Evolutionary conservation across 2,797 vertebrate genomes (phyloP).

Genomic region (Staurois parvus): DNA sequence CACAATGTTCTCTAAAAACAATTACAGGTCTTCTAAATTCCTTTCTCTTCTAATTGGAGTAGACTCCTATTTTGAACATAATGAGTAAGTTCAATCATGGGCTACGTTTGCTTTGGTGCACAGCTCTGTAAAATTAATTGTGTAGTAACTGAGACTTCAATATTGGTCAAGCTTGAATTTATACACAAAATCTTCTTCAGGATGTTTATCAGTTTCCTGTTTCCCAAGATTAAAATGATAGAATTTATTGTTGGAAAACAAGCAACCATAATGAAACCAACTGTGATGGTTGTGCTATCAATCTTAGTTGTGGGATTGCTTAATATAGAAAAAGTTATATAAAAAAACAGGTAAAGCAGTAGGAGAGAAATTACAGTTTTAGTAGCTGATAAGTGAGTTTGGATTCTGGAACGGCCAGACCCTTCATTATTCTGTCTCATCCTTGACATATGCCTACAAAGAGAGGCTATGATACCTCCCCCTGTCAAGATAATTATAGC

Average conservation of each 20-base stretch:
- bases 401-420: constrained; percentile 49
- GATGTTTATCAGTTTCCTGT: constrained; percentile 64
- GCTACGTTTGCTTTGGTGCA: too few species aligned
- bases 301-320: background rate
- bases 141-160: constrained; percentile 2
- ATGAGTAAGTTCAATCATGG: too few species aligned
- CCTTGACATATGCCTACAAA: constrained; percentile 66
- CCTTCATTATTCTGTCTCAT: constrained; percentile 51
- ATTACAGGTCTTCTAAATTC: too few species aligned
- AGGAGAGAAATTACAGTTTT: constrained; percentile 71
- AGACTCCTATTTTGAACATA: too few species aligned
- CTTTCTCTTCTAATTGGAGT: too few species aligned
- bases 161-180: background rate
- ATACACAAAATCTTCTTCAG: constrained; percentile 43
- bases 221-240: constrained; percentile 64
- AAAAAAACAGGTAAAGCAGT: constrained; percentile 66
- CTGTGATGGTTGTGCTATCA: background rate
- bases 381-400: constrained; percentile 66
- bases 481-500: constrained; percentile 61
- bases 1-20: too few species aligned
- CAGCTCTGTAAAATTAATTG: background rate
- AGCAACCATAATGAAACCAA: constrained; percentile 52
- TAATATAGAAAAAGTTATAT: constrained; percentile 54
- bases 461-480: constrained; percentile 66
- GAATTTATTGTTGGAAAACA: constrained; percentile 63